Conservation (phyloP, 1,140 invertebrate genomes). For the Nylanderia fulva region DNA sequence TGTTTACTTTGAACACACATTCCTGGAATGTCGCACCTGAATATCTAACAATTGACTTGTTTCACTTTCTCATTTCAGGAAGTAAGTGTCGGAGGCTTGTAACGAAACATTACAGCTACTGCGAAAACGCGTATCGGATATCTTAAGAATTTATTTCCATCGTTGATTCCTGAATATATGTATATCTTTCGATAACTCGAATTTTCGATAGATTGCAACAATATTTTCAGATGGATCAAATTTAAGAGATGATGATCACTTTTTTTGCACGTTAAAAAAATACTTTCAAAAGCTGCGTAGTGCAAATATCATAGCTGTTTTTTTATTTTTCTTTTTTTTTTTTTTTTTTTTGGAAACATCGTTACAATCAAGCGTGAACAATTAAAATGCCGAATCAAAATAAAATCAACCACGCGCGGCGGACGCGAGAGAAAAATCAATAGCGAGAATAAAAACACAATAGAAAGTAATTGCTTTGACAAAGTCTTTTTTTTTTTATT, state of each 20-base stretch:
- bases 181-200: conserved; percentile 10
- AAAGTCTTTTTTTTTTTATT: conserved; percentile 7
- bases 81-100: conserved; percentile 80
- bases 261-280: too few species aligned
- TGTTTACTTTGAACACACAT: conserved; percentile 1
- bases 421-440: not conserved
- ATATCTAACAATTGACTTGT: conserved; percentile 62
- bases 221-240: not conserved
- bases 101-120: conserved; percentile 38
- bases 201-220: not conserved
- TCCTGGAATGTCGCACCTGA: not conserved
- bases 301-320: not conserved
- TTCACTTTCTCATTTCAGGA: conserved; percentile 80
- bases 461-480: conserved; percentile 21
- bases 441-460: conserved; percentile 28
- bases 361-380: not conserved
- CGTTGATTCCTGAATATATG: not conserved
- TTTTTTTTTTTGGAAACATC: not conserved
- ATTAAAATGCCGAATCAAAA: not conserved
- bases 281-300: not conserved
- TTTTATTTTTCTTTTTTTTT: not conserved
- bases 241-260: not conserved
- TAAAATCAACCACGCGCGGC: not conserved
- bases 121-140: conserved; percentile 47
- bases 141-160: not conserved